Conservation (phyloP, 2,797 vertebrate species). For the Dallia pectoralis region DNA sequence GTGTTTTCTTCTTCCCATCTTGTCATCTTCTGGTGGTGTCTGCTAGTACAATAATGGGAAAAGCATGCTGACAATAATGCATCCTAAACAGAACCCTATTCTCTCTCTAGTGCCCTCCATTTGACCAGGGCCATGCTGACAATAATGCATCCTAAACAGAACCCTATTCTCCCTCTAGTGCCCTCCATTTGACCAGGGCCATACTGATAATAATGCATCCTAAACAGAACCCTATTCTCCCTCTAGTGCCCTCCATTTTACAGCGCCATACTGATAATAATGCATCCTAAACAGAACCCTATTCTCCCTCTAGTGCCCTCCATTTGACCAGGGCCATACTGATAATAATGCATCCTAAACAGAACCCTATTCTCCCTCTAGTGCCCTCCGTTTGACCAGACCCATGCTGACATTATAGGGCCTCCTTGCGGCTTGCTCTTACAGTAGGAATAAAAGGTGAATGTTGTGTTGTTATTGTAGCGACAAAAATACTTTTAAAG, state of each 20-base stretch:
- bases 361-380: too few relatives aligned
- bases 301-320: too few relatives aligned
- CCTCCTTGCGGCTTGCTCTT: not conserved
- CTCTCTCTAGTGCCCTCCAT: not conserved
- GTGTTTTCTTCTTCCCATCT: conserved; percentile 53
- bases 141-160: conserved; percentile 1
- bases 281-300: too few relatives aligned
- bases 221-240: too few relatives aligned
- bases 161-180: not conserved
- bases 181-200: not conserved
- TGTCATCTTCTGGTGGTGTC: conserved; percentile 51
- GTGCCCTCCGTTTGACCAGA: too few relatives aligned
- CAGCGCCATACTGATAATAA: too few relatives aligned
- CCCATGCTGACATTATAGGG: too few relatives aligned
- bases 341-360: too few relatives aligned
- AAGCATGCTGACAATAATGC: conserved; percentile 30
- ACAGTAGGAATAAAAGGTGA: not conserved
- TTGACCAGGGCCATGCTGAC: conserved; percentile 20
- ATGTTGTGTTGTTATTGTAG: not conserved
- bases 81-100: not conserved
- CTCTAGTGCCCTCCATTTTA: too few relatives aligned
- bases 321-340: too few relatives aligned
- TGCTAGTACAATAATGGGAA: conserved; percentile 44
- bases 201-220: too few relatives aligned
- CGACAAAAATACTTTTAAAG: not conserved